Percentiles rank a stretch among this genome's conserved stretches.
Evolutionary conservation across 2,113 vertebrate species (phyloP).

Genomic region (Parus major): DNA sequence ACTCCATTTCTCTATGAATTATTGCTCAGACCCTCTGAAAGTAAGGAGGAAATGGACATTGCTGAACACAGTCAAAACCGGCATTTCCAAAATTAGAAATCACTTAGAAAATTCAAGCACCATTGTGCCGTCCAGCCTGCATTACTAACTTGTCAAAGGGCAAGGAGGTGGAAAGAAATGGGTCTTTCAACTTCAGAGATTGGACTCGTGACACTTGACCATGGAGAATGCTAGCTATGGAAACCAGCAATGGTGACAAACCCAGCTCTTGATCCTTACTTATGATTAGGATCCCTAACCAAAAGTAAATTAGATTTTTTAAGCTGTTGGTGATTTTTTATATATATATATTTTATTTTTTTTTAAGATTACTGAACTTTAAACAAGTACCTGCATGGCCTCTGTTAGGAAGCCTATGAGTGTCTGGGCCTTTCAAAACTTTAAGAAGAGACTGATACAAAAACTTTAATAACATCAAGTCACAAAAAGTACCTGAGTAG

Average conservation of each 20-base stretch:
- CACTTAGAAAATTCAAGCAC: background rate
- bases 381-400: background rate
- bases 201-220: background rate
- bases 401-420: background rate
- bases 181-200: background rate
- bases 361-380: background rate
- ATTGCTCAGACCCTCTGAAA: background rate
- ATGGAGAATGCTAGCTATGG: background rate
- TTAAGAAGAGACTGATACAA: background rate
- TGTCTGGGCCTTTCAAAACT: background rate
- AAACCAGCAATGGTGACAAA: background rate
- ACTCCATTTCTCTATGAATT: background rate
- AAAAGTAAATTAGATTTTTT: background rate
- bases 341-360: background rate
- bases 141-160: background rate
- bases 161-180: background rate
- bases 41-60: background rate
- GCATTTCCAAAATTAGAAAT: background rate
- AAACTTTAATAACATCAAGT: background rate
- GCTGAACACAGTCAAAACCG: background rate
- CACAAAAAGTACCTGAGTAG: background rate
- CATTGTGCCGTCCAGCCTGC: background rate
- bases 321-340: background rate
- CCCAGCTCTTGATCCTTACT: background rate
- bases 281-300: background rate